Base-by-base conservation (phyloP, 2,797 vertebrate species). In the Propithecus deckenii region DNA sequence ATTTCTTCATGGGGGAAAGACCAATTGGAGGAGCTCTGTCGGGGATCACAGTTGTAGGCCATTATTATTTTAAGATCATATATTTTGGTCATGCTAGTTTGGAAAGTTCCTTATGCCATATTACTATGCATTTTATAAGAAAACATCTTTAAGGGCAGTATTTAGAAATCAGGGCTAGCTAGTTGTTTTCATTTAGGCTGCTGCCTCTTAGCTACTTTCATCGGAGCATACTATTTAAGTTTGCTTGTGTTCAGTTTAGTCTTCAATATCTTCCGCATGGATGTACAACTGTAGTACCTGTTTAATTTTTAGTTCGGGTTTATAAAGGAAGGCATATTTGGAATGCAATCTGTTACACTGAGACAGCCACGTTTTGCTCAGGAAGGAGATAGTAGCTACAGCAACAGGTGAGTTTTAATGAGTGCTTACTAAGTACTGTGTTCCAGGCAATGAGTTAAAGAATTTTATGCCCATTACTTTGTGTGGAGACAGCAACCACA, bases 251-350 rank as follows among this genome's bases (percentile, higher is more conserved):
- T 91, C 10, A 2, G 30, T 85, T 76, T 72, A 23, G 20, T 78
- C 25, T 5, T 43, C 2, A 61, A 46, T 91, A 22, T 75, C 67
- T 88, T 84, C n/a, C 52, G 86, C 4, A 7, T n/a, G 41, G 86
- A 7, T 63, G 18, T 41, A 63, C 11, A 25, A 15, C 4, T 46
- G 5, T 10, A 57, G 32, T 17, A 35, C 22, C 30, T 38, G 72
- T 78, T 88, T 89, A 67, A 46, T 80, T 93, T 78, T 94, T 38
- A 72, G 35, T 89, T 93, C 84, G 52, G 41, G 74, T 84, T 92
- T 94, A 35, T 41, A 89, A 88, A 78, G 72, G 46, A 50, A 89
- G 23, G 35, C 7, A 12, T 71, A 38, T 83, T 85, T 91, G 79
- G 30, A 76, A 78, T 71, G n/a, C 12, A 91, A 32, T 8, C 14